These are phyloP conservation scores for Dipodomys spectabilis DNA, from an alignment of 2,113 vertebrate genomes.

Conservation along the genomic window DNA sequence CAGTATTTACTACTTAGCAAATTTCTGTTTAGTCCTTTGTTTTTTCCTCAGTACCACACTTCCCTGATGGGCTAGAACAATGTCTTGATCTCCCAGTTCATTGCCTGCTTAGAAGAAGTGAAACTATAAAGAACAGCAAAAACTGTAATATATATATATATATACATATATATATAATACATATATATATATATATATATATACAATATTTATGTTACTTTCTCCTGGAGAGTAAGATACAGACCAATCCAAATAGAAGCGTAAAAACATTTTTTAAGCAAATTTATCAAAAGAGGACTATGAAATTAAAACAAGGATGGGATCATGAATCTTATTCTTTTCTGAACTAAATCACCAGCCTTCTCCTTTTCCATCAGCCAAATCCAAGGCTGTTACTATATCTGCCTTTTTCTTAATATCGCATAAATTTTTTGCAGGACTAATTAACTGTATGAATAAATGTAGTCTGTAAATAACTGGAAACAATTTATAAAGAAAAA, in stretches of 20 bases:
- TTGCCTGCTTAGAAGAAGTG: neutral
- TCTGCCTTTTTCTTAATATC: slow-evolving; percentile 12
- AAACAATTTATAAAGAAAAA: neutral
- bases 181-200: no score
- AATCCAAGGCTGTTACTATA: neutral
- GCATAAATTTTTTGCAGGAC: neutral
- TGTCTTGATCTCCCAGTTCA: neutral
- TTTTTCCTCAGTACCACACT: neutral
- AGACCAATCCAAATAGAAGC: slow-evolving; percentile 9
- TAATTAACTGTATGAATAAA: neutral
- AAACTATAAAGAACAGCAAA: neutral
- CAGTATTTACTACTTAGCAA: neutral
- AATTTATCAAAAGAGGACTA: slow-evolving; percentile 11
- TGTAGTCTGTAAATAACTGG: neutral
- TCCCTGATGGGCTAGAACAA: neutral
- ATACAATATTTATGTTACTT: neutral
- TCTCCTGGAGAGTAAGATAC: neutral
- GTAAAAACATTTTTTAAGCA: slow-evolving; percentile 40
- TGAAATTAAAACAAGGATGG: slow-evolving; percentile 32
- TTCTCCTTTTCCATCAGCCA: slow-evolving; percentile 21
- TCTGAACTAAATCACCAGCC: neutral
- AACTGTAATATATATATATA: neutral
- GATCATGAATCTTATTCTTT: slow-evolving; percentile 56
- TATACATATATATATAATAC: no score
- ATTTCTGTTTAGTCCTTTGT: neutral